These are phyloP conservation scores for Epirrhoe tristata DNA, from an alignment of 2,888 invertebrate species.

Conservation along the genomic window DNA sequence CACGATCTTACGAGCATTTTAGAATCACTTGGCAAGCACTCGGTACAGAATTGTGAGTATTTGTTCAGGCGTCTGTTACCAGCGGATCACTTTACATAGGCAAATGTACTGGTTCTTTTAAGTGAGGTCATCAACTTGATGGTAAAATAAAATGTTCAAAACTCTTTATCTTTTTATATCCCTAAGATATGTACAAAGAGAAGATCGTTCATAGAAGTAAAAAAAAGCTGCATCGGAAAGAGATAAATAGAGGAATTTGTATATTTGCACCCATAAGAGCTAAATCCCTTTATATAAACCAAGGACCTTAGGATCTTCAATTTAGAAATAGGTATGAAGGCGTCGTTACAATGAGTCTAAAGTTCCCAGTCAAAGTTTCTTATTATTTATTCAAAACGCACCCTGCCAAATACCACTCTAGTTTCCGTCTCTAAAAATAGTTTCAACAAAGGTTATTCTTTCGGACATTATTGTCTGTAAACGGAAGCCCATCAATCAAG, in stretches of 20 bases:
- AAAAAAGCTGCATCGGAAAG: too few relatives aligned
- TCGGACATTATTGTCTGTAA: constrained; percentile 22
- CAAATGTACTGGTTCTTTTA: too few relatives aligned
- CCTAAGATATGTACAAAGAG: too few relatives aligned
- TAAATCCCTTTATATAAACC: too few relatives aligned
- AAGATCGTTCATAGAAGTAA: too few relatives aligned
- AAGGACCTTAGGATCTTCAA: background rate
- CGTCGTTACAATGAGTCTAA: too few relatives aligned
- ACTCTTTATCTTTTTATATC: too few relatives aligned
- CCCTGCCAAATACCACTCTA: background rate
- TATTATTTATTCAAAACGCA: background rate
- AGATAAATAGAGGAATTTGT: too few relatives aligned
- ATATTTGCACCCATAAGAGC: too few relatives aligned
- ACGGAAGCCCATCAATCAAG: constrained; percentile 41
- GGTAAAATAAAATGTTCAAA: too few relatives aligned
- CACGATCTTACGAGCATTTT: too few relatives aligned
- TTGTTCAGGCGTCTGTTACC: constrained; percentile 14
- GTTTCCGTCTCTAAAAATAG: constrained; percentile 17
- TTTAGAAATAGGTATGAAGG: background rate
- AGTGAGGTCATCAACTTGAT: too few relatives aligned
- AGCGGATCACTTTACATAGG: constrained; percentile 9
- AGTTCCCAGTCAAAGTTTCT: background rate
- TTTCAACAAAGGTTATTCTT: constrained; percentile 14
- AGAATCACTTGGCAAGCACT: background rate
- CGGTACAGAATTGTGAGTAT: constrained; percentile 1